Percentiles rank a stretch among this genome's conserved stretches.
These are phyloP conservation scores for Cremastobaeus sp. DNA, from an alignment of 2,888 invertebrate species.

Conservation along the genomic window DNA sequence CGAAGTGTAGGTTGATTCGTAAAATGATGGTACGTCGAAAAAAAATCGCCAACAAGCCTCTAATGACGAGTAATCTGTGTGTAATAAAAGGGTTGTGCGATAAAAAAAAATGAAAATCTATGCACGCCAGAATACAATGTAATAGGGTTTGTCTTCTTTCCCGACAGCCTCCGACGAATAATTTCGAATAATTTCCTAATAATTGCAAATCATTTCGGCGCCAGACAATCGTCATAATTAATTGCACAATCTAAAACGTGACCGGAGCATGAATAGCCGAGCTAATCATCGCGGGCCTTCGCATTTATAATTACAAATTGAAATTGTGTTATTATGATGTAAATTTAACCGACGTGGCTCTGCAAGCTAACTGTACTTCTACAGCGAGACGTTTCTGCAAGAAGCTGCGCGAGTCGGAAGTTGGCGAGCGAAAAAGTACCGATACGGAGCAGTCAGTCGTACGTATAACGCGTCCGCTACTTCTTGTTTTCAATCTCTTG, in stretches of 20 bases:
- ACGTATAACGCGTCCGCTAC: constrained; percentile 51
- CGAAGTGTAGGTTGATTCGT: constrained; percentile 25
- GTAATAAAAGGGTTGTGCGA: too few relatives aligned
- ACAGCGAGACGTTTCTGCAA: constrained; percentile 13
- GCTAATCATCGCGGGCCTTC: background rate
- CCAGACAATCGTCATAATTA: too few relatives aligned
- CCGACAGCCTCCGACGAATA: too few relatives aligned
- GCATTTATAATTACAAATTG: constrained; percentile 13
- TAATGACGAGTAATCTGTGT: constrained; percentile 25
- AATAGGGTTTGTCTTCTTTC: too few relatives aligned
- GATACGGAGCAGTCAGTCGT: constrained; percentile 54
- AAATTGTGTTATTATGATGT: constrained; percentile 27
- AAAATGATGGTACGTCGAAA: constrained; percentile 19
- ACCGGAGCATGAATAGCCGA: background rate
- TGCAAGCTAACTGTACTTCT: constrained; percentile 22
- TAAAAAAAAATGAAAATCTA: too few relatives aligned
- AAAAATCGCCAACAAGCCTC: constrained; percentile 31
- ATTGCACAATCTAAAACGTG: constrained; percentile 1
- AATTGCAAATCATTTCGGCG: too few relatives aligned
- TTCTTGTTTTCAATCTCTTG: constrained; percentile 53
- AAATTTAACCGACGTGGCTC: constrained; percentile 4
- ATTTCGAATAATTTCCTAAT: too few relatives aligned
- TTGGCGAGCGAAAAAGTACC: constrained; percentile 34
- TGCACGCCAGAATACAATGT: too few relatives aligned
- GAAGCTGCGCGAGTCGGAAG: constrained; percentile 38